Evolutionary conservation across 2,888 invertebrate species (phyloP), one percentile per base, ranked within the genome.

Genomic region (Elaeidobius kamerunicus): DNA sequence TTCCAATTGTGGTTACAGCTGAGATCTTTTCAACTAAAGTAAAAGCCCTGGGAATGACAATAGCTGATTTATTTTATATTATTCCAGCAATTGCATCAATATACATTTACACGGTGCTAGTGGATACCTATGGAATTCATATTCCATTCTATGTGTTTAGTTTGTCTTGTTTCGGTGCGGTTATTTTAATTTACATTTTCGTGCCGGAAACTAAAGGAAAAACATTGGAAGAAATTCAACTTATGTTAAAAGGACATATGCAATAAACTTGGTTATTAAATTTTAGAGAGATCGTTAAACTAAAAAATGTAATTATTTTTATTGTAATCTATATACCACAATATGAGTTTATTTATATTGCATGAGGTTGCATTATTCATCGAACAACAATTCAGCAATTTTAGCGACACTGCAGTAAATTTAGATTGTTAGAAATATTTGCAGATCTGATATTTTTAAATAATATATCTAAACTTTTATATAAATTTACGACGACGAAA

Each of bases 1-100:
- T 73, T 2, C 72, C 73, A 0, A 71, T 72, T 42, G 69, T 72
- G 9, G 63, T 72, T 42, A 72, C 71, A 12, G 71, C 70, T 1
- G 73, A 73, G 60, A 54, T 73, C 6, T 73, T 73, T 53, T 69
- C 73, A 1, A 67, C 72, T 3, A 69, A 68, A 44, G 65, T 73
- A 11, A 73, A 73, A 63, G 72, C 72, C 2, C 64, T 70, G 49
- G 71, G 71, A 2, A 71, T 72, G 71, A 71, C 72, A 0, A 51
- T 70, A 23, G 65, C 71, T 2, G 72, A 72, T 52, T 63, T 66
- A 2, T 66, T 67, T 58, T 72, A 69, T 49, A 69, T 70, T 1
- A 51, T 67, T 6, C 67, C 67, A 18, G 67, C 66, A n/a, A 61
- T 68, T 5, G 42, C 69, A 3, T 68, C 69, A 2, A 61, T 71